Evolutionary conservation across 2,797 vertebrate genomes (phyloP), one percentile per base, ranked within the genome.

Genomic region (Neosilurus hyrtlii): DNA sequence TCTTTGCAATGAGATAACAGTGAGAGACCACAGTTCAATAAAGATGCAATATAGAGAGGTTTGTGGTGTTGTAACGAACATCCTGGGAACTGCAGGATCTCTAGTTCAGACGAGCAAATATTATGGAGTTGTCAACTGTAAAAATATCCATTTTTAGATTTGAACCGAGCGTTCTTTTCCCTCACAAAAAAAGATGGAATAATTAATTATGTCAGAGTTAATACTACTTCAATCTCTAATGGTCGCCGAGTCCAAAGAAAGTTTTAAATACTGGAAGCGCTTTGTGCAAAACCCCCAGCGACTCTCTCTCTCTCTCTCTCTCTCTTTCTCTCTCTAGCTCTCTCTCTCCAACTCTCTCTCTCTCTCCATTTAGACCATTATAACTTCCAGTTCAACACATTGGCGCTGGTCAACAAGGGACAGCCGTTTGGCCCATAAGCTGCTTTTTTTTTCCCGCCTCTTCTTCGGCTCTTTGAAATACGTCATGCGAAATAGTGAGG

Each of bases 191-290:
- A 57, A 57, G 65, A 62, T 6, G 30, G 59, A 75, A 81, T 82
- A 83, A 87, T 86, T 89, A 87, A 87, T 85, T 84, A 84, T 85
- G 82, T 82, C 74, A 81, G 79, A 86, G 85, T 84, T 88, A 85
- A 87, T 88, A 83, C 79, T 86, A 75, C 54, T 85, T 66, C 86
- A 82, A 72, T 86, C 86, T 88, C 84, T 85, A 83, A 88, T 88
- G 87, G 83, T 84, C 65, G 78, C 80, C 20, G 72, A 85, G 85
- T 86, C 81, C 88, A 83, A 87, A 89, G 8, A 84, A 86, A 87
- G 68, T 66, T 84, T 86, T 88, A 88, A 89, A 86, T 86, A 88
- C 83, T 81, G 79, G 10, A 84, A 80, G 59, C 82, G 68, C 75
- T 57, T 68, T 54, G 74, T 81, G 43, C 52, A 65, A 83, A 62